Evolutionary conservation across 1,140 invertebrate genomes (phyloP).

Genomic region (Holotrichia oblita): DNA sequence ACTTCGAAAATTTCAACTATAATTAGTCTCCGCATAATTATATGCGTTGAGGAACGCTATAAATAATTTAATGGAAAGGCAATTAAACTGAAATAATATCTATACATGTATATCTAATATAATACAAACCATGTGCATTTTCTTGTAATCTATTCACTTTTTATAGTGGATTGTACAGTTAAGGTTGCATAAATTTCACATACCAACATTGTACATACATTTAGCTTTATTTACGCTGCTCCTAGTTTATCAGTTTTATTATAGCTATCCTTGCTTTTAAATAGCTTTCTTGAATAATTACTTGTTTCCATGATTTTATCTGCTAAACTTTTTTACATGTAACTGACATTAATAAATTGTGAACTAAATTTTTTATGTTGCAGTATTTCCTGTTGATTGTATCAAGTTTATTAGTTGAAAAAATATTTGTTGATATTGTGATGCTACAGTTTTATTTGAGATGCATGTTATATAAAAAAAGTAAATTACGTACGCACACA

Average conservation of each 20-base stretch:
- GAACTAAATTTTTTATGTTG: background rate
- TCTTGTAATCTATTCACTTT: background rate
- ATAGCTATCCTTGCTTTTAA: slow-evolving; percentile 31
- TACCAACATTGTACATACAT: slow-evolving; percentile 24
- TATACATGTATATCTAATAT: background rate
- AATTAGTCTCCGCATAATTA: background rate
- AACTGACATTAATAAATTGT: slow-evolving; percentile 29
- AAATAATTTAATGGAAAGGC: slow-evolving; percentile 20
- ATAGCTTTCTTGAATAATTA: slow-evolving; percentile 39
- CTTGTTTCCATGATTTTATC: slow-evolving; percentile 38
- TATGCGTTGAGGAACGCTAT: slow-evolving; percentile 18
- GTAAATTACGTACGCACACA: no score
- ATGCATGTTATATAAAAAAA: no score
- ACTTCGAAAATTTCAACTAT: slow-evolving; percentile 1
- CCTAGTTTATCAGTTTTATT: slow-evolving; percentile 35
- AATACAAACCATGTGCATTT: background rate
- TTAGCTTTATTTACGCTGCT: background rate
- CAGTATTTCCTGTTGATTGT: background rate
- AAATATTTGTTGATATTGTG: no score
- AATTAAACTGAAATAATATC: slow-evolving; percentile 9
- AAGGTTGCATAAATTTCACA: slow-evolving; percentile 7
- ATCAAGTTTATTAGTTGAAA: no score
- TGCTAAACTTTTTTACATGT: background rate
- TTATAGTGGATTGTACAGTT: background rate
- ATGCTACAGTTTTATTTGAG: no score